These are phyloP conservation scores for Eudasyphora cyanicolor DNA, from an alignment of 2,888 invertebrate species.

Conservation along the genomic window DNA sequence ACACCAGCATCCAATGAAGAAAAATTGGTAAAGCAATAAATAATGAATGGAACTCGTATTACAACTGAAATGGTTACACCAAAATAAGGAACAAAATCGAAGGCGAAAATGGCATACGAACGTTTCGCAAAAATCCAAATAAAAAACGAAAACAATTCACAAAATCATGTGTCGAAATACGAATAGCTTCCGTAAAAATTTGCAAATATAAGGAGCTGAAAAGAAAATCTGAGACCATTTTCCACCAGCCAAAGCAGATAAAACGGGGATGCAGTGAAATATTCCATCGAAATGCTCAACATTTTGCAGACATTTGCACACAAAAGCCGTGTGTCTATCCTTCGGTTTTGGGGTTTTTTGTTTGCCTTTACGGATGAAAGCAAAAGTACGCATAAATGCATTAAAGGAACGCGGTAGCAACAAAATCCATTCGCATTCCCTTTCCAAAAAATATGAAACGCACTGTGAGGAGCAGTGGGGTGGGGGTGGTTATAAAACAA, in stretches of 20 bases:
- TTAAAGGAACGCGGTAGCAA: background rate
- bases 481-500: background rate
- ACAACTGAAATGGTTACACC: background rate
- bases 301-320: background rate
- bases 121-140: constrained; percentile 5
- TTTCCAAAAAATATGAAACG: background rate
- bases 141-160: constrained; percentile 19
- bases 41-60: constrained; percentile 4
- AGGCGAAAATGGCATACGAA: background rate
- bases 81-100: background rate
- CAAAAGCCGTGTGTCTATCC: background rate
- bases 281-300: background rate
- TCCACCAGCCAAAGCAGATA: background rate
- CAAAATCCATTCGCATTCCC: background rate
- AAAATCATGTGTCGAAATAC: constrained; percentile 62
- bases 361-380: background rate
- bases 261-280: background rate
- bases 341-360: background rate
- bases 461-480: background rate
- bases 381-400: constrained; percentile 31
- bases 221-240: background rate
- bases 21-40: constrained; percentile 2
- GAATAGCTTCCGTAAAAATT: constrained; percentile 60
- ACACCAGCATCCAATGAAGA: background rate
- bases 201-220: constrained; percentile 4